phyloP scores from a whole-genome alignment of 1,140 invertebrate species.

The Euschistus heros region DNA sequence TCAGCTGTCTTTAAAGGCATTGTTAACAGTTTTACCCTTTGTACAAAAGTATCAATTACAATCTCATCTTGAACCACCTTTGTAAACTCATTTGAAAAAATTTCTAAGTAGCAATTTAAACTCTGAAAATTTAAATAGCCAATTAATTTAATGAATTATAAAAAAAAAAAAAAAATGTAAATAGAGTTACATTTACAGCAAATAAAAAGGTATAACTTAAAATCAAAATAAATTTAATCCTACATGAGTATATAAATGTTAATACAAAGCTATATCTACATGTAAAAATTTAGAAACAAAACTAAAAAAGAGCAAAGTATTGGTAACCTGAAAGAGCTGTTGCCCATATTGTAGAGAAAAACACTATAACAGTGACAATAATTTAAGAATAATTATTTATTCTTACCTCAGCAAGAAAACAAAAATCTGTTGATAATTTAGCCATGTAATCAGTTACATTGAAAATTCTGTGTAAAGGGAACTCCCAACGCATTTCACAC shows the following conservation, averaged over 20 bases:
- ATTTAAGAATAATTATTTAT: neutral
- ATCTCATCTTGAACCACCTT: slow-evolving; percentile 73
- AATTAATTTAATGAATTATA: too few relatives aligned
- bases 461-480: slow-evolving; percentile 69
- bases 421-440: slow-evolving; percentile 61
- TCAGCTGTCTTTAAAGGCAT: slow-evolving; percentile 60
- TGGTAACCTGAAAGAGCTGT: too few relatives aligned
- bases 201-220: too few relatives aligned
- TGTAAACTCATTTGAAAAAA: slow-evolving; percentile 76
- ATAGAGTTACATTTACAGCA: too few relatives aligned
- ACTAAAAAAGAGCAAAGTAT: too few relatives aligned
- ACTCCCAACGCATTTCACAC: slow-evolving; percentile 79
- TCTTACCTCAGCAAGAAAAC: slow-evolving; percentile 56
- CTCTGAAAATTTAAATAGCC: slow-evolving; percentile 38
- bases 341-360: too few relatives aligned
- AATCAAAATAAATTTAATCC: too few relatives aligned
- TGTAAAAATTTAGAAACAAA: too few relatives aligned
- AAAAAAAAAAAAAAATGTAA: too few relatives aligned
- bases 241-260: too few relatives aligned
- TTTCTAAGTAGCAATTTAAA: slow-evolving; percentile 75
- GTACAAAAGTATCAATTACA: slow-evolving; percentile 68
- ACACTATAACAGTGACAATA: slow-evolving; percentile 14
- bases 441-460: slow-evolving; percentile 72
- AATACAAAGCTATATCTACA: too few relatives aligned
- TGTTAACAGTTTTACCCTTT: slow-evolving; percentile 57